Evolutionary conservation across 1,140 invertebrate genomes (phyloP), one percentile per base, ranked within the genome.

Genomic region (Cardiocondyla obscurior): DNA sequence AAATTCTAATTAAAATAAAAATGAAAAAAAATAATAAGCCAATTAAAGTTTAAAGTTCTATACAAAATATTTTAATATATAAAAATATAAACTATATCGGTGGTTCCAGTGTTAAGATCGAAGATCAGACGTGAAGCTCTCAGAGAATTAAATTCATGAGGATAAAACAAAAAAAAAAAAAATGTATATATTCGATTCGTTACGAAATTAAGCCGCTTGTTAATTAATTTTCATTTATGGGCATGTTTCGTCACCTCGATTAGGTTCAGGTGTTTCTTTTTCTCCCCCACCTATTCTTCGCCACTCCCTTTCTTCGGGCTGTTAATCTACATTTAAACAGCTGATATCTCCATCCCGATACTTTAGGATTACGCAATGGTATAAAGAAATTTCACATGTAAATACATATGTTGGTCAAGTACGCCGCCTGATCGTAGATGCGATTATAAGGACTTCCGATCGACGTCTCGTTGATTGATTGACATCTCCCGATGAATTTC

Each of bases 281-380:
- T 19, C 49, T 3, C 44, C 39, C 5, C n/a, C 16, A 10, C 10
- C 33, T 62, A 64, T 64, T 12, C 30, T 19, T 22, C 53, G n/a
- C n/a, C 7, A 3, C 6, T 30, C n/a, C 19, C n/a, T 33, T 7
- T 36, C 44, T 33, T 2, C 7, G 3, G 3, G 1, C 8, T 22
- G 5, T 25, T 49, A 64, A 64, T 62, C 19, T 14, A 36, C 7
- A 51, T 51, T 65, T 77, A 49, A 64, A 65, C 58, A 77, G 30
- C 14, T 65, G 55, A 76, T 64, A 76, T n/a, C 8, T 2, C 10
- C n/a, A 49, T 3, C 4, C 25, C 19, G 14, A 64, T 76, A 49
- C 36, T 49, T 77, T 77, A 39, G 8, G 4, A 22, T 36, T 36
- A 22, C 5, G 14, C 14, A 76, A 49, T 49, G 8, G n/a, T 10